Evolutionary conservation across 2,113 vertebrate genomes (phyloP), one percentile per base, ranked within the genome.

Genomic region (Anser brachyrhynchus): DNA sequence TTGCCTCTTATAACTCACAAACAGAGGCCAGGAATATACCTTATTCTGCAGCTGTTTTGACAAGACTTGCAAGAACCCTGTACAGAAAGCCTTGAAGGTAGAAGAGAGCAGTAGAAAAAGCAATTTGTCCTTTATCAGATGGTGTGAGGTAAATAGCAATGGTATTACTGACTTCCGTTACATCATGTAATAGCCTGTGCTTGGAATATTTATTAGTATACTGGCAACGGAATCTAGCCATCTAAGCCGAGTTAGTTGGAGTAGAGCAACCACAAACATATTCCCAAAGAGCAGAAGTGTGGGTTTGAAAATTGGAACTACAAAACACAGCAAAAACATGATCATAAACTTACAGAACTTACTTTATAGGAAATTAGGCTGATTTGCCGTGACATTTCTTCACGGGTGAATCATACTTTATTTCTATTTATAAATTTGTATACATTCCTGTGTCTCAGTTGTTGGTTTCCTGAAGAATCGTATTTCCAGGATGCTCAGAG

Each of bases 391-490:
- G 17, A 52, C 2, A 0, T 57, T 77, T 92, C 39, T 39, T 58
- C 43, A 5, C 23, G 20, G 29, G 22, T n/a, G 13, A 84, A 31
- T 90, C 25, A 71, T 11, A 16, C 28, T 28, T 76, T 57, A 33
- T 51, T 92, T 89, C 74, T 61, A 26, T 33, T 83, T 33, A 54
- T 66, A 76, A 21, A 52, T 55, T 21, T 41, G 20, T 11, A 19
- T 26, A 33, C 10, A 6, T 28, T 28, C 54, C 35, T 80, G 4
- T 4, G 4, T 39, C 43, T 44, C 37, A 43, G 13, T 29, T 44
- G 22, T 26, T 16, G 7, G 55, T 81, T 80, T 75, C 31, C 44
- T 0, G 0, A 55, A n/a, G 29, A 61, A 59, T 41, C 4, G 2
- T 29, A 6, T 0, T 64, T 80, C 69, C 4, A 54, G 61, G 61